phyloP scores from a whole-genome alignment of 2,797 vertebrate species.

The Malurus splendens region DNA sequence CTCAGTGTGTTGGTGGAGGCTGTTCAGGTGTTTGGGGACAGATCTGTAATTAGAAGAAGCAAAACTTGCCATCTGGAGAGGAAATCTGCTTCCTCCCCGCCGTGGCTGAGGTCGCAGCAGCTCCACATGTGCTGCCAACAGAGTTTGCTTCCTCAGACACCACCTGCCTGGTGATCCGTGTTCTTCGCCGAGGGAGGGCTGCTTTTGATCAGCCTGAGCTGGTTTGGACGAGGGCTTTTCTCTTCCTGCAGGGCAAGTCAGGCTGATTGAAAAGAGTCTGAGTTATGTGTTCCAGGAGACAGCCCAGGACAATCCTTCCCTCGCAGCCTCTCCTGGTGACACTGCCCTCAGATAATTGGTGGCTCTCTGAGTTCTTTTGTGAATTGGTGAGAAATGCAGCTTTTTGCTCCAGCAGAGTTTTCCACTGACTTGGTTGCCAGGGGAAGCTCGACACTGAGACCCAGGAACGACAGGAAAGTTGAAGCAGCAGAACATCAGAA shows the following conservation, averaged over 20 bases:
- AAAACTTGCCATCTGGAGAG: conserved; percentile 38
- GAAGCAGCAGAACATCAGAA: not conserved
- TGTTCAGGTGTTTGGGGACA: conserved; percentile 12
- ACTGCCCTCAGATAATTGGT: not conserved
- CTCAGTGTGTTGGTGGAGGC: not conserved
- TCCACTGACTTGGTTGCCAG: not conserved
- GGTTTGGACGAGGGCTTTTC: not conserved
- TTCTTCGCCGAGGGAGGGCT: not conserved
- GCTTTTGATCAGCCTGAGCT: not conserved
- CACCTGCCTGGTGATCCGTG: not conserved
- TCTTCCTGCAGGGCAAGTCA: not conserved
- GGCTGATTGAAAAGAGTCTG: not conserved
- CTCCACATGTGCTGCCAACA: not conserved
- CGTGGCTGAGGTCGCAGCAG: not conserved
- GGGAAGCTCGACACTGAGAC: not conserved
- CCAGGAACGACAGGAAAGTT: not conserved
- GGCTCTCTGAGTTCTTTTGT: not conserved
- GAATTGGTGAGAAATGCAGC: not conserved
- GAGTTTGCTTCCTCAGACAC: not conserved
- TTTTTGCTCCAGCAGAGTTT: not conserved
- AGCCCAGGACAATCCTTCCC: not conserved
- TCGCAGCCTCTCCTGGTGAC: not conserved
- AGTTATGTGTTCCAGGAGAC: not conserved
- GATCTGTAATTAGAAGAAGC: not conserved
- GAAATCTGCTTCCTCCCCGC: not conserved